phyloP scores from a whole-genome alignment of 2,797 vertebrate species.

The Megaceryle alcyon region DNA sequence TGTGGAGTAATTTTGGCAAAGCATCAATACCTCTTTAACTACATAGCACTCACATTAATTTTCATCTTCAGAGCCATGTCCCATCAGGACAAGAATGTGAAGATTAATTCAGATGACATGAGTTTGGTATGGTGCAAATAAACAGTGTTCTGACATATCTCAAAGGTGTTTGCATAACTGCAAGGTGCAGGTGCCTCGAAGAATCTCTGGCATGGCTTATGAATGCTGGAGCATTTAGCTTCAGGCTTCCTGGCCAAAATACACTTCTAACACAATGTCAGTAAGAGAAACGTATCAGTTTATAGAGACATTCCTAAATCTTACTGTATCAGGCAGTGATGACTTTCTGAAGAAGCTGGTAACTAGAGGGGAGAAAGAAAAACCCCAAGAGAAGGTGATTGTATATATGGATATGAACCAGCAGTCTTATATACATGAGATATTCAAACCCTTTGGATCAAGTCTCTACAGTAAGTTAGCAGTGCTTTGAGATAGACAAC shows the following conservation, averaged over 20 bases:
- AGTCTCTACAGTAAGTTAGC: constrained; percentile 16
- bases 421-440: not conserved
- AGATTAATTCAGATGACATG: constrained; percentile 21
- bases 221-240: constrained; percentile 36
- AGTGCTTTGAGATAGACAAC: constrained; percentile 12
- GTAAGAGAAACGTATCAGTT: not conserved
- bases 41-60: not conserved
- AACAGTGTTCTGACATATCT: constrained; percentile 39
- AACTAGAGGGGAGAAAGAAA: not conserved
- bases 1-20: constrained; percentile 1
- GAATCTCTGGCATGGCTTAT: constrained; percentile 16
- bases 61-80: constrained; percentile 16
- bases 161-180: constrained; percentile 39
- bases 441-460: not conserved
- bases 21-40: not conserved
- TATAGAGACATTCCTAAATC: not conserved
- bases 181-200: constrained; percentile 58
- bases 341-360: not conserved
- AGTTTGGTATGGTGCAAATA: constrained; percentile 20
- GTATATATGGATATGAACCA: not conserved
- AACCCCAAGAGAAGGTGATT: not conserved
- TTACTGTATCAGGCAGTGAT: not conserved
- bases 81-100: constrained; percentile 41
- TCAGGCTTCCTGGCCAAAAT: constrained; percentile 27
- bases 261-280: not conserved